A percentile compares a stretch with the other conserved stretches of the same genome.
Conservation (phyloP, 2,797 vertebrate species). For the Vultur gryphus region DNA sequence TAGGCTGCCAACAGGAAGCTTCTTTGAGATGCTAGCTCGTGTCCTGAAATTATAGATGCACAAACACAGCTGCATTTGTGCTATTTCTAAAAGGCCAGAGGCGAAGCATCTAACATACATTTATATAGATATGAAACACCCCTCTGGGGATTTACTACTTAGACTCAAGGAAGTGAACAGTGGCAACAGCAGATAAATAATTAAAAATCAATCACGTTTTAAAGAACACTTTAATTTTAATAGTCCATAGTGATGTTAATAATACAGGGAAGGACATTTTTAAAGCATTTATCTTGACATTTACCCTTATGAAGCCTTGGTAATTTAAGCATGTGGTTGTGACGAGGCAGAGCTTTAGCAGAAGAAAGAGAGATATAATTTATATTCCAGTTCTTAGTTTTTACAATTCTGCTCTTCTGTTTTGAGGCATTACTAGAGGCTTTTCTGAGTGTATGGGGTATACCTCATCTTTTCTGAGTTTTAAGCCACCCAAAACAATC, state of each 20-base stretch:
- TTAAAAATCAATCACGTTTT: background rate
- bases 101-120: background rate
- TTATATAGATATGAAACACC: background rate
- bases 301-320: background rate
- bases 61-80: background rate
- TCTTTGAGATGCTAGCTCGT: background rate
- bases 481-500: background rate
- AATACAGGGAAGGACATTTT: background rate
- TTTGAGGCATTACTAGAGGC: background rate
- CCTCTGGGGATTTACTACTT: background rate
- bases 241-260: background rate
- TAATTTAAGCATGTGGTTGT: background rate
- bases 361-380: background rate
- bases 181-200: background rate
- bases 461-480: background rate
- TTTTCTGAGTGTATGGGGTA: background rate
- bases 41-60: background rate
- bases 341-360: background rate
- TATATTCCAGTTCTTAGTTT: background rate
- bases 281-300: background rate
- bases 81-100: background rate
- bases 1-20: background rate
- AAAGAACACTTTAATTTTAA: conserved; percentile 10
- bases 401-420: background rate
- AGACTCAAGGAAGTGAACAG: background rate